Conservation (phyloP, 1,140 invertebrate genomes). For the Drosophila punjabiensis region DNA sequence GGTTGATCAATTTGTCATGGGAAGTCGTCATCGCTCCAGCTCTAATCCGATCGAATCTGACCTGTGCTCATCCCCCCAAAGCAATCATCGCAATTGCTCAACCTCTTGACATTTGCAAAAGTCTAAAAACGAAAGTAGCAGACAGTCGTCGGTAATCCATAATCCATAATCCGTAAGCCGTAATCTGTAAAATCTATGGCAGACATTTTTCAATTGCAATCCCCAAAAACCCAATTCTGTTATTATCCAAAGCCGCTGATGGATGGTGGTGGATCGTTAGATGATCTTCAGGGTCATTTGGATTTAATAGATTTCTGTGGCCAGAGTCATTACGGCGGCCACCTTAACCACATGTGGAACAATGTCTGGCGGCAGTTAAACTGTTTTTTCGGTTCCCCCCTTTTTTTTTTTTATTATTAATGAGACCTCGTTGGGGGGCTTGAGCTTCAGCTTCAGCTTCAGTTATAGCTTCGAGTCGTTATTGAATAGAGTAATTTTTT, state of each 20-base stretch:
- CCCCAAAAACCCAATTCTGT: conserved; percentile 64
- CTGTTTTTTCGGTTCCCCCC: conserved; percentile 51
- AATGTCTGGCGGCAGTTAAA: conserved; percentile 51
- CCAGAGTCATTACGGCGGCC: conserved; percentile 64
- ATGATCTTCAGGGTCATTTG: conserved; percentile 70
- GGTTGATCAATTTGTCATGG: conserved; percentile 52
- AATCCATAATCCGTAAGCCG: conserved; percentile 4
- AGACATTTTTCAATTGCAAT: conserved; percentile 74
- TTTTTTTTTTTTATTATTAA: conserved; percentile 31
- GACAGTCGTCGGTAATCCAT: not conserved
- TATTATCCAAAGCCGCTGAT: conserved; percentile 55
- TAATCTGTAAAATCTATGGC: conserved; percentile 51
- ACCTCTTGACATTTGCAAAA: conserved; percentile 69
- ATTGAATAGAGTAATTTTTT: conserved; percentile 59
- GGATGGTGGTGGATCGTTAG: conserved; percentile 52
- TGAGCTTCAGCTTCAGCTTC: conserved; percentile 1
- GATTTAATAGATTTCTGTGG: conserved; percentile 74
- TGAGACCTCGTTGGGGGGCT: conserved; percentile 59
- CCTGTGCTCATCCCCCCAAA: conserved; percentile 26
- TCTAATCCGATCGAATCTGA: conserved; percentile 33
- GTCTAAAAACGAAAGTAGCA: conserved; percentile 57
- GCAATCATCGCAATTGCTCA: conserved; percentile 54
- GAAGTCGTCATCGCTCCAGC: conserved; percentile 33
- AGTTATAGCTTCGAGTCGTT: conserved; percentile 29
- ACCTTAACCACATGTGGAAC: conserved; percentile 56